Conservation (phyloP, 2,888 invertebrate genomes). For the Drosophila atroscutellata region DNA sequence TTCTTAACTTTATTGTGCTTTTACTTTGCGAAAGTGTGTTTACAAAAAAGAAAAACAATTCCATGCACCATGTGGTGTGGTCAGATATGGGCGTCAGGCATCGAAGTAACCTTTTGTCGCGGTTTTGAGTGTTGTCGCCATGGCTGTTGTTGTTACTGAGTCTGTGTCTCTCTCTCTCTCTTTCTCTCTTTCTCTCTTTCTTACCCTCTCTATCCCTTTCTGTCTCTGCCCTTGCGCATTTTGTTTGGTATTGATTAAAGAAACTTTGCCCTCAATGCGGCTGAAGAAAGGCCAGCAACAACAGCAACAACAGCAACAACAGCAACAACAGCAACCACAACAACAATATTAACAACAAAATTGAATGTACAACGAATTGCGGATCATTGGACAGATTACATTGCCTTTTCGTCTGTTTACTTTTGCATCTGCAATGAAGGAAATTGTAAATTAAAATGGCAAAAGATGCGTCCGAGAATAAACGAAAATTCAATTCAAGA, state of each 20-base stretch:
- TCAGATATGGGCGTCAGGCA: slow-evolving; percentile 39
- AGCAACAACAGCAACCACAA: not conserved
- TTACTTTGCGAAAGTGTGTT: slow-evolving; percentile 10
- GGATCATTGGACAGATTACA: slow-evolving; percentile 60
- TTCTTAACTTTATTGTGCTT: fast-evolving
- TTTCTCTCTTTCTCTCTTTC: not conserved
- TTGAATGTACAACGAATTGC: slow-evolving; percentile 28
- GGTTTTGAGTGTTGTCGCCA: slow-evolving; percentile 32
- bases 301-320: not conserved
- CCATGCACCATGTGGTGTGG: slow-evolving; percentile 21
- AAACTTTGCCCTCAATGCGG: slow-evolving; percentile 65
- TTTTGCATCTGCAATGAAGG: slow-evolving; percentile 67
- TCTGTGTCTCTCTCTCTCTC: not conserved
- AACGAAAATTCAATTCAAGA: not conserved
- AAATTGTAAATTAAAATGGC: slow-evolving; percentile 61
- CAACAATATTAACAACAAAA: slow-evolving; percentile 7
- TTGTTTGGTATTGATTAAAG: slow-evolving; percentile 68
- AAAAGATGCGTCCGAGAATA: slow-evolving; percentile 15
- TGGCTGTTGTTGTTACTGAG: slow-evolving; percentile 14
- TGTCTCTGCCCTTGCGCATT: slow-evolving; percentile 52
- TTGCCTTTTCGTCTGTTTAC: slow-evolving; percentile 52
- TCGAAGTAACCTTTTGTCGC: slow-evolving; percentile 37
- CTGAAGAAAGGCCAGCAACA: slow-evolving; percentile 34
- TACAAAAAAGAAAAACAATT: slow-evolving; percentile 11
- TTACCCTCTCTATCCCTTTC: not conserved